Evolutionary conservation across 2,797 vertebrate genomes (phyloP).

Genomic region (Thunnus albacares): DNA sequence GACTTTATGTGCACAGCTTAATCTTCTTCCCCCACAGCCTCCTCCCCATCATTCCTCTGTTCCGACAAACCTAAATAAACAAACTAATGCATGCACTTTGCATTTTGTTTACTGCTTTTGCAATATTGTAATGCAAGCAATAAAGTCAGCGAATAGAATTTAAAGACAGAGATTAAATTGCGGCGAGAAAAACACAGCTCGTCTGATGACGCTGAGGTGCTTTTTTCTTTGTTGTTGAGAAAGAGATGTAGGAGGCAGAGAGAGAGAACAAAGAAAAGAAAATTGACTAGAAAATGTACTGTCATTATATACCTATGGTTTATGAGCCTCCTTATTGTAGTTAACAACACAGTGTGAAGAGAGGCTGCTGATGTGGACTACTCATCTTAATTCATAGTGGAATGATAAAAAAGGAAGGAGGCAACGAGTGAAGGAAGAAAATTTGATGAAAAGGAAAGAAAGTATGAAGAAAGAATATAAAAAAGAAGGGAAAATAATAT

Average conservation of each 20-base stretch:
- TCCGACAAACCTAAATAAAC: neutral
- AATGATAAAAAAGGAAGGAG: neutral
- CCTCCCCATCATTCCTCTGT: neutral
- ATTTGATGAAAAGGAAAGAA: neutral
- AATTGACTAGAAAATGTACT: neutral
- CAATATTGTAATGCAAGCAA: neutral
- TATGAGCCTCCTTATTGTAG: neutral
- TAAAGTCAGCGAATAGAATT: conserved; percentile 17
- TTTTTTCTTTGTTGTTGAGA: neutral
- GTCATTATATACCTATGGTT: conserved; percentile 5
- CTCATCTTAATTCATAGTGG: conserved; percentile 8
- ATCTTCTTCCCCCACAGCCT: neutral
- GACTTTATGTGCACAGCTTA: neutral
- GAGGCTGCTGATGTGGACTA: neutral
- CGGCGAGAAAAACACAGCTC: neutral
- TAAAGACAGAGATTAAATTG: conserved; percentile 16
- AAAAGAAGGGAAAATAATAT: rapidly evolving
- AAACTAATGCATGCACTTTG: conserved; percentile 27
- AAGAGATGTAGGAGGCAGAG: neutral
- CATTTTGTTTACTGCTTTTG: conserved; percentile 35
- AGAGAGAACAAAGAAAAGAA: neutral
- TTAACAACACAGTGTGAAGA: conserved; percentile 9
- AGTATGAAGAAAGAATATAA: too few species aligned
- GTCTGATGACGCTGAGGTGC: neutral
- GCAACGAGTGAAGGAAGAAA: neutral